A percentile compares a stretch with the other conserved stretches of the same genome.
phyloP scores from a whole-genome alignment of 1,140 invertebrate species.

The Cyclargus thomasi region DNA sequence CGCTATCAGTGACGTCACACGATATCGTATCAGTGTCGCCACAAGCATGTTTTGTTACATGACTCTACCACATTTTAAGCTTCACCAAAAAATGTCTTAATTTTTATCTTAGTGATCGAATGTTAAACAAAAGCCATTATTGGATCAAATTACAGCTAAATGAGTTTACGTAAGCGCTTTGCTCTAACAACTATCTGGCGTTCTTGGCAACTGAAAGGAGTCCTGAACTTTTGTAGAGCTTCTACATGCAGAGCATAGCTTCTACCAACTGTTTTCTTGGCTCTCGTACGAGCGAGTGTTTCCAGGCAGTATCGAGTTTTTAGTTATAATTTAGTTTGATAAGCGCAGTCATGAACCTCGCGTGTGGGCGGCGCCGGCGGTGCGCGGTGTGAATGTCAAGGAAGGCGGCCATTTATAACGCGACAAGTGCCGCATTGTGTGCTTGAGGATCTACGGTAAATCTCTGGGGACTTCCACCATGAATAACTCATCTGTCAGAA shows the following conservation, averaged over 20 bases:
- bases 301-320: too few relatives aligned
- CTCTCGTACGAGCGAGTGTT: too few relatives aligned
- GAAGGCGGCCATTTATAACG: not conserved
- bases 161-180: not conserved
- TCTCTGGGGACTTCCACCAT: too few relatives aligned
- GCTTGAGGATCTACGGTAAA: not conserved
- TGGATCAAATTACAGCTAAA: not conserved
- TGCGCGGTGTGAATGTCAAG: constrained; percentile 3
- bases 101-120: not conserved
- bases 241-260: too few relatives aligned
- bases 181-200: too few relatives aligned
- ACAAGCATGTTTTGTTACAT: not conserved
- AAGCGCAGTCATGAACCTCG: not conserved
- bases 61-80: not conserved
- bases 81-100: not conserved
- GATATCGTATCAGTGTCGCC: not conserved
- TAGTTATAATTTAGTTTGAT: too few relatives aligned
- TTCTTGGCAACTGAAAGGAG: too few relatives aligned
- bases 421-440: not conserved
- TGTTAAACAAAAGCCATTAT: not conserved
- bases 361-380: not conserved
- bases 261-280: too few relatives aligned
- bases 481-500: too few relatives aligned
- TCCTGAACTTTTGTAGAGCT: too few relatives aligned
- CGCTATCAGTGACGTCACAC: not conserved